A percentile compares a stretch with the other conserved stretches of the same genome.
These are phyloP conservation scores for Chrysomela aeneicollis DNA, from an alignment of 2,888 invertebrate genomes.

Conservation along the genomic window DNA sequence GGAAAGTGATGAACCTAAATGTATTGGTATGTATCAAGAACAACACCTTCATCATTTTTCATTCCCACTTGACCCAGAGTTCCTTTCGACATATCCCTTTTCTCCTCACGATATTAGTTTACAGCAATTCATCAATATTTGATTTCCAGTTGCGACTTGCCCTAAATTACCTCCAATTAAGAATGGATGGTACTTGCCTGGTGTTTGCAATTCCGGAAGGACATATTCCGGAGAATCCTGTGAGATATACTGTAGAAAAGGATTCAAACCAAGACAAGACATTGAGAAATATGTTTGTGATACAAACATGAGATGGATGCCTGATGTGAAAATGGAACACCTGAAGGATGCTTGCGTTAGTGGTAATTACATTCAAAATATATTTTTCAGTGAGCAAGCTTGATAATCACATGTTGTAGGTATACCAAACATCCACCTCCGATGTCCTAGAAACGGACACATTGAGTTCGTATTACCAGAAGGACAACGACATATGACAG, in stretches of 20 bases:
- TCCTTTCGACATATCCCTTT: neutral
- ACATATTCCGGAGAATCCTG: slow-evolving; percentile 63
- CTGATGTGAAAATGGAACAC: slow-evolving; percentile 39
- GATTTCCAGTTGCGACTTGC: slow-evolving; percentile 61
- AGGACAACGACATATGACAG: slow-evolving; percentile 61
- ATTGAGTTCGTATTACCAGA: slow-evolving; percentile 66
- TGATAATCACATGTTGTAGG: no score
- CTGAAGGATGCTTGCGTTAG: slow-evolving; percentile 48
- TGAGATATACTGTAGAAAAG: slow-evolving; percentile 62
- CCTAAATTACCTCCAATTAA: slow-evolving; percentile 61
- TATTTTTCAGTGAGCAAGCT: no score
- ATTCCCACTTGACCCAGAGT: no score
- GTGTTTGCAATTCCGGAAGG: slow-evolving; percentile 63
- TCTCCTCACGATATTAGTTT: neutral
- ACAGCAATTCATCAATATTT: slow-evolving; percentile 12
- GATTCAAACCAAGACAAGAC: slow-evolving; percentile 56
- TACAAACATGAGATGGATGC: slow-evolving; percentile 51
- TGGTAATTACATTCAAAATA: no score
- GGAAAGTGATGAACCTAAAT: slow-evolving; percentile 63
- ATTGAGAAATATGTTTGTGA: slow-evolving; percentile 49
- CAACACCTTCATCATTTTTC: no score
- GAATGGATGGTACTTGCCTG: slow-evolving; percentile 65
- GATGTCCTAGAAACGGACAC: slow-evolving; percentile 67
- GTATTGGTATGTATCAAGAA: slow-evolving; percentile 63
- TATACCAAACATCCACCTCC: slow-evolving; percentile 64